These are phyloP conservation scores for Steatornis caripensis DNA, from an alignment of 2,113 vertebrate genomes.

Conservation along the genomic window DNA sequence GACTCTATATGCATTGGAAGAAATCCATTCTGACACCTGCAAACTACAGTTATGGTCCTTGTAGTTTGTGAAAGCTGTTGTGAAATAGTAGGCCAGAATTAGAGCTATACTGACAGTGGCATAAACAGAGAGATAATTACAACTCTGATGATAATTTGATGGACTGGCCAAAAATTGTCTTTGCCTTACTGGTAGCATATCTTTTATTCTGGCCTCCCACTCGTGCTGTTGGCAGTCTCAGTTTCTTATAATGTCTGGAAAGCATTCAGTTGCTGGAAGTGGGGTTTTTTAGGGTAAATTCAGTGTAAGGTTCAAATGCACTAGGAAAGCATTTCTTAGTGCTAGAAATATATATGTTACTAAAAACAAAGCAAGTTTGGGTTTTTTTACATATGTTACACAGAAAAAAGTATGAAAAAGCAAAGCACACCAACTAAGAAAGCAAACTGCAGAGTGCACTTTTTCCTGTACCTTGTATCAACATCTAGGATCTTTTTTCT, in stretches of 20 bases:
- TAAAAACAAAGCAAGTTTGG: not conserved
- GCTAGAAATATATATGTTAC: not conserved
- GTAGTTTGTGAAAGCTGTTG: not conserved
- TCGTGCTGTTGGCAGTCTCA: not conserved
- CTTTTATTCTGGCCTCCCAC: not conserved
- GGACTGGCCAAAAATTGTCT: not conserved
- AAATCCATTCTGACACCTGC: not conserved
- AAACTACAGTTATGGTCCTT: not conserved
- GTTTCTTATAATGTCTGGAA: not conserved
- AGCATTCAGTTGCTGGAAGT: not conserved
- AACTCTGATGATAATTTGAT: not conserved
- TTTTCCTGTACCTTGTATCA: not conserved
- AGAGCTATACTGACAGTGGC: not conserved
- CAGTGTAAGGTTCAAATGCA: not conserved
- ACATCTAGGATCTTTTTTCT: not conserved
- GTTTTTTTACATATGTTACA: rapidly evolving
- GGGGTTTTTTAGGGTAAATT: not conserved
- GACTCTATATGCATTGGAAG: not conserved
- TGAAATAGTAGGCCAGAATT: not conserved
- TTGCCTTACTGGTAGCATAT: not conserved
- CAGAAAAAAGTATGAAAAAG: not conserved
- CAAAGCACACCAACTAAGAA: not conserved
- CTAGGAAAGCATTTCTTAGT: not conserved
- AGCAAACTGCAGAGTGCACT: not conserved
- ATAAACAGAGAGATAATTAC: not conserved